Evolutionary conservation across 2,113 vertebrate species (phyloP).

Genomic region (Ictidomys tridecemlineatus): DNA sequence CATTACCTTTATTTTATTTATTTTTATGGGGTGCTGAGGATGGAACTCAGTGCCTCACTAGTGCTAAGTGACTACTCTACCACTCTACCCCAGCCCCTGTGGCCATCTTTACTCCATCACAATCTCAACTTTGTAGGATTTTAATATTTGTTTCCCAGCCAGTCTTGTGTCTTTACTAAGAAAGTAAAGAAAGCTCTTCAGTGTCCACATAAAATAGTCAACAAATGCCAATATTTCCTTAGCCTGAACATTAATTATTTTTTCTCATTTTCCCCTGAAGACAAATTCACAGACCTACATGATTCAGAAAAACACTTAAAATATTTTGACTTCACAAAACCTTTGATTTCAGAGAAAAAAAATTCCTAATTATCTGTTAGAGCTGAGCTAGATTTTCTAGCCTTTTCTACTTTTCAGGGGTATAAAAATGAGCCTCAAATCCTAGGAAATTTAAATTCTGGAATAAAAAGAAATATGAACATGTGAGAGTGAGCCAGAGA

Average conservation of each 20-base stretch:
- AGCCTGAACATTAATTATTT: neutral
- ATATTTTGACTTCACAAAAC: neutral
- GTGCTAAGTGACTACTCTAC: too few species aligned
- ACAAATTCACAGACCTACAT: constrained; percentile 63
- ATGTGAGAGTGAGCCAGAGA: constrained; percentile 47
- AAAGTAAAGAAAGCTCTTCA: too few species aligned
- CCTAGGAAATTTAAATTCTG: constrained; percentile 61
- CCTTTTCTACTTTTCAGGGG: neutral
- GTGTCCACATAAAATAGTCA: neutral
- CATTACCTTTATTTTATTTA: too few species aligned
- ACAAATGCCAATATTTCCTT: constrained; percentile 51
- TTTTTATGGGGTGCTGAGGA: too few species aligned
- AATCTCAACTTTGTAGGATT: constrained; percentile 16
- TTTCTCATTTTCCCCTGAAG: constrained; percentile 42
- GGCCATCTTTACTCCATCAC: neutral
- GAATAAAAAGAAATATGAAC: constrained; percentile 60
- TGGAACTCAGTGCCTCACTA: too few species aligned
- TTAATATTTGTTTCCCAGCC: constrained; percentile 45
- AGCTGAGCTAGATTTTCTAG: neutral
- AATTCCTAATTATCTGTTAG: neutral
- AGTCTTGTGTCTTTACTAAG: neutral
- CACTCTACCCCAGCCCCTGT: too few species aligned
- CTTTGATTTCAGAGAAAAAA: neutral
- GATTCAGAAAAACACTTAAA: neutral
- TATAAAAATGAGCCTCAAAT: constrained; percentile 17